Percentiles rank a stretch among this genome's conserved stretches.
phyloP scores from a whole-genome alignment of 2,888 invertebrate species.

The Acronicta psi region DNA sequence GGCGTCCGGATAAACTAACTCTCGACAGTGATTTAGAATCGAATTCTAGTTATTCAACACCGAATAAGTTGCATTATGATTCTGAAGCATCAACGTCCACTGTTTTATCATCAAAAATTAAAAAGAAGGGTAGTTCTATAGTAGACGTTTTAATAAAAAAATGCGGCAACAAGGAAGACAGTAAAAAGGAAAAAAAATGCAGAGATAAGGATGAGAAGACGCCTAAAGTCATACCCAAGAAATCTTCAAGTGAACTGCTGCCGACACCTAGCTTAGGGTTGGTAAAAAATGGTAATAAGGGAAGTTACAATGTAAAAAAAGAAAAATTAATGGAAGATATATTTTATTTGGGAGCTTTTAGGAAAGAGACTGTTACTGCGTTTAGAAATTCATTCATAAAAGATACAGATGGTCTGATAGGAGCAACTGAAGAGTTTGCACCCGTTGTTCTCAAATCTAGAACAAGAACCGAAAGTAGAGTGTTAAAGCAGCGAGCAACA shows the following conservation, averaged over 20 bases:
- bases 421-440: slow-evolving; percentile 90
- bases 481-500: slow-evolving; percentile 92
- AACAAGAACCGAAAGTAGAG: slow-evolving; percentile 93
- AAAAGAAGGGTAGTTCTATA: slow-evolving; percentile 89
- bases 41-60: slow-evolving; percentile 90
- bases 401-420: slow-evolving; percentile 89
- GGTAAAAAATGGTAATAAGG: slow-evolving; percentile 79
- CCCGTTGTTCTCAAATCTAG: slow-evolving; percentile 92
- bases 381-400: slow-evolving; percentile 91
- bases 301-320: slow-evolving; percentile 79
- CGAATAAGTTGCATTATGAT: slow-evolving; percentile 89
- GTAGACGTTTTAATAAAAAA: slow-evolving; percentile 91
- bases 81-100: slow-evolving; percentile 92
- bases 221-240: slow-evolving; percentile 89
- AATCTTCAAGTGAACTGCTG: slow-evolving; percentile 87
- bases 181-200: slow-evolving; percentile 80
- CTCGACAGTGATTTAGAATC: slow-evolving; percentile 92
- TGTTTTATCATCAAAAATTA: slow-evolving; percentile 89
- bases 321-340: slow-evolving; percentile 88
- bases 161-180: slow-evolving; percentile 89
- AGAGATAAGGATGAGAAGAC: slow-evolving; percentile 88
- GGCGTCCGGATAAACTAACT: slow-evolving; percentile 82
- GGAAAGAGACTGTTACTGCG: slow-evolving; percentile 91
- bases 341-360: slow-evolving; percentile 90
- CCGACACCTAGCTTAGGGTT: slow-evolving; percentile 90